Base-by-base conservation (phyloP, 2,797 vertebrate genomes). In the Acropternis orthonyx region DNA sequence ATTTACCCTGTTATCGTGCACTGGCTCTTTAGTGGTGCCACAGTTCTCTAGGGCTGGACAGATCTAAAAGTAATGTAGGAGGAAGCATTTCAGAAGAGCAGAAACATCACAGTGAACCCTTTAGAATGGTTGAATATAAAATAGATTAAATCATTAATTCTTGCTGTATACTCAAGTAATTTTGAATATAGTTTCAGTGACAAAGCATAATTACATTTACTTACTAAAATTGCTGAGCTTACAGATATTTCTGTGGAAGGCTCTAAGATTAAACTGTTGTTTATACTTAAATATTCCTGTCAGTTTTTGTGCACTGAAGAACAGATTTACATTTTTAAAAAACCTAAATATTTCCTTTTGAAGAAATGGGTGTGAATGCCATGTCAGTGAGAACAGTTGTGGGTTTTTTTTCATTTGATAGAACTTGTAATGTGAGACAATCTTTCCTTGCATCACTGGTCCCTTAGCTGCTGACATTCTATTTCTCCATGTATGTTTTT, bases 1-100 rank as follows among this genome's bases (percentile, higher is more conserved):
- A n/a, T 27, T 80, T 63, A 19, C 20, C 4, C 8, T 34, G 6
- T 37, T 0, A 0, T 24, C n/a, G 16, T 41, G 8, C 23, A 5
- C 15, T 74, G 36, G 17, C n/a, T 80, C 17, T 85, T 65, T 11
- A 30, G 22, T 56, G 30, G 20, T 58, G 4, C 10, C 32, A 32
- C 51, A 34, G 11, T 49, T 80, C 39, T 80, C 39, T 44, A 27
- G 39, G 49, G 32, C 43, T 5, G 5, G 43, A 41, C 18, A n/a
- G 9, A 7, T 69, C 73, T 80, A 30, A 71, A 49, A 4, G 19
- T 66, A 72, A 26, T 0, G 0, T 34, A 8, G 37, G 21, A 55
- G 13, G 19, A 92, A 69, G 7, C 52, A n/a, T 85, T 91, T 89
- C 68, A 74, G 34, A 74, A 79, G n/a, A 44, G 27, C 49, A 67